Evolutionary conservation across 2,797 vertebrate genomes (phyloP).

Genomic region (Psittacula echo): DNA sequence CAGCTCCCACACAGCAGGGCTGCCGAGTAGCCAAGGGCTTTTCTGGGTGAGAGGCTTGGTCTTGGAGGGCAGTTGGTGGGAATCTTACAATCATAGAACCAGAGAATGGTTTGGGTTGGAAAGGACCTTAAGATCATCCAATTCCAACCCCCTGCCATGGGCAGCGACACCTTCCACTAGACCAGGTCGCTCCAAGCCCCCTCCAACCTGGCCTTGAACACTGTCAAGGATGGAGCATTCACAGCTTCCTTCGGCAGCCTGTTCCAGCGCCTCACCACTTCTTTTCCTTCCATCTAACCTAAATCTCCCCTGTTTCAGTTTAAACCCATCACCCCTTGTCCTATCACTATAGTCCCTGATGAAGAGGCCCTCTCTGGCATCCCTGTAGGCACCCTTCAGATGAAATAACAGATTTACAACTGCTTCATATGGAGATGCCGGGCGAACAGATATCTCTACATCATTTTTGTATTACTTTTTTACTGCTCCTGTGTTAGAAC

Average conservation of each 20-base stretch:
- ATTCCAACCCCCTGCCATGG: neutral
- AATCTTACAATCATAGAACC: neutral
- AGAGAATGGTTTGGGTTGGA: neutral
- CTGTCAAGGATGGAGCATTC: neutral
- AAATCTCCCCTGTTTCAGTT: neutral
- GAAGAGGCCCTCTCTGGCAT: neutral
- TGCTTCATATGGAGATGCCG: neutral
- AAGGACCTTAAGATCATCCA: neutral
- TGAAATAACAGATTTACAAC: neutral
- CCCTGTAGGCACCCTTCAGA: neutral
- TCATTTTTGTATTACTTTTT: too few species aligned
- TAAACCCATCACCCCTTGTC: neutral
- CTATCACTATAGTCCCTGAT: neutral
- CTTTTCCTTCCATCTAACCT: neutral
- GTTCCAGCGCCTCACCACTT: neutral
- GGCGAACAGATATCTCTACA: neutral
- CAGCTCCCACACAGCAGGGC: neutral
- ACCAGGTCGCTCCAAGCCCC: neutral
- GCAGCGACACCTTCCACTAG: neutral
- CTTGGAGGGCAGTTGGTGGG: neutral
- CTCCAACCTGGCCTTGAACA: neutral
- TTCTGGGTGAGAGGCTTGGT: neutral
- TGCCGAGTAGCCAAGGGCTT: neutral
- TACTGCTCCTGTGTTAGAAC: accelerated
- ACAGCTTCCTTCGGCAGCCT: neutral